phyloP scores from a whole-genome alignment of 1,140 invertebrate genomes.

The Batillaria attramentaria region DNA sequence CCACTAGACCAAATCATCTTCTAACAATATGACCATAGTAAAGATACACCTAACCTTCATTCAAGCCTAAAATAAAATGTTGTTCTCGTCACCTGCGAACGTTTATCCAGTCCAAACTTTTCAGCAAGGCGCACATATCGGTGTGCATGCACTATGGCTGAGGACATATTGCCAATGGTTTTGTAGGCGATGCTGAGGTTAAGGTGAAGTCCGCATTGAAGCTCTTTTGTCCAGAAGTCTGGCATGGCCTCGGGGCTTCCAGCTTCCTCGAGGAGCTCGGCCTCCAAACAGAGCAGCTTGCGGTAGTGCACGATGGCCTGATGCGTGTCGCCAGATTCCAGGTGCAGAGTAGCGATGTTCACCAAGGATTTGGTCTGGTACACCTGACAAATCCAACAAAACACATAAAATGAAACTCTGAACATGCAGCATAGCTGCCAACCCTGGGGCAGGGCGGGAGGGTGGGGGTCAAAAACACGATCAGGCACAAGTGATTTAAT shows the following conservation, averaged over 20 bases:
- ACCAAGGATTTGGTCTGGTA: constrained; percentile 69
- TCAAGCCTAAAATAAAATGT: too few relatives aligned
- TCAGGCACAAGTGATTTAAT: too few relatives aligned
- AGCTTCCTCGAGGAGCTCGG: constrained; percentile 53
- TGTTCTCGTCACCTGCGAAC: constrained; percentile 12
- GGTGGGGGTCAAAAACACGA: too few relatives aligned
- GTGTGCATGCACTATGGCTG: constrained; percentile 60
- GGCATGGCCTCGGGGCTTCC: constrained; percentile 51
- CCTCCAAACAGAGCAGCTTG: constrained; percentile 63
- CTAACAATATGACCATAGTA: too few relatives aligned
- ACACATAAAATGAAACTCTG: too few relatives aligned
- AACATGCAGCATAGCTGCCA: too few relatives aligned
- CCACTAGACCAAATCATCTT: too few relatives aligned
- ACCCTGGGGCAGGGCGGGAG: too few relatives aligned
- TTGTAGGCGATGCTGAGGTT: constrained; percentile 70
- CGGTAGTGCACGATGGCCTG: constrained; percentile 67
- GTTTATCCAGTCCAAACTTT: constrained; percentile 49
- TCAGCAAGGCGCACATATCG: constrained; percentile 51
- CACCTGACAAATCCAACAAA: constrained; percentile 31
- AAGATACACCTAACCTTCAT: too few relatives aligned
- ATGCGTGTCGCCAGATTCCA: constrained; percentile 61
- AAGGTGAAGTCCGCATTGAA: constrained; percentile 66
- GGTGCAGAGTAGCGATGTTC: constrained; percentile 65
- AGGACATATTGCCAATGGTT: constrained; percentile 61
- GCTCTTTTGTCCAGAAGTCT: constrained; percentile 66